Conservation (phyloP, 2,113 vertebrate genomes). For the Turnix velox region DNA sequence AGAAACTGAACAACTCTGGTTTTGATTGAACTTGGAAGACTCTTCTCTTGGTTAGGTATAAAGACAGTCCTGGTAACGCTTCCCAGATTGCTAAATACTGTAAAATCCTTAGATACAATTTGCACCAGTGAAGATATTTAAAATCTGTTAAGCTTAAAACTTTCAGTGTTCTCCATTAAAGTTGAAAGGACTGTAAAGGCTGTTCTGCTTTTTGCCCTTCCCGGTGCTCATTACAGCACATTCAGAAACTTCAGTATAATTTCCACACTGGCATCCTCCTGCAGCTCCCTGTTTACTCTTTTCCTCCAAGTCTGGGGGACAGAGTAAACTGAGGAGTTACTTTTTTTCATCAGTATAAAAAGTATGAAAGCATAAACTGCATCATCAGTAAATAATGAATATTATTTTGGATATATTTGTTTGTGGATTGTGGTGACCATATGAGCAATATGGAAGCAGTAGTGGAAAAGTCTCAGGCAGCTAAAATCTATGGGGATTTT, state of each 20-base stretch:
- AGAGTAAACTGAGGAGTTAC: background rate
- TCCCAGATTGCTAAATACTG: background rate
- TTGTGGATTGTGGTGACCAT: background rate
- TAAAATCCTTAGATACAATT: background rate
- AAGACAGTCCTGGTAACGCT: background rate
- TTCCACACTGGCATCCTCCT: rapidly evolving
- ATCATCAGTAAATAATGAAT: background rate
- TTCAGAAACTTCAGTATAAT: background rate
- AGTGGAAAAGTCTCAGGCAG: background rate
- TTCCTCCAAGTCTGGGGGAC: background rate
- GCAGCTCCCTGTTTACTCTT: background rate
- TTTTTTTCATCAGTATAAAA: background rate
- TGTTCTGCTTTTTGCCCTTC: background rate
- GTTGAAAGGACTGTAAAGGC: background rate
- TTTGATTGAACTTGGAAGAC: background rate
- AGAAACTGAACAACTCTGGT: background rate
- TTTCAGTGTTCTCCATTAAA: background rate
- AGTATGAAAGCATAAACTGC: background rate
- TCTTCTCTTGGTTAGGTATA: background rate
- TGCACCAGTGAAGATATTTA: background rate
- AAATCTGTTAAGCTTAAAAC: background rate
- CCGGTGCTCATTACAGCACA: background rate
- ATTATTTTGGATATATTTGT: background rate
- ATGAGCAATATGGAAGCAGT: background rate
- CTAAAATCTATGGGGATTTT: background rate